Percentiles rank a stretch among this genome's conserved stretches.
These are phyloP conservation scores for Gymnopithys bicolor DNA, from an alignment of 2,797 vertebrate genomes.

Conservation along the genomic window DNA sequence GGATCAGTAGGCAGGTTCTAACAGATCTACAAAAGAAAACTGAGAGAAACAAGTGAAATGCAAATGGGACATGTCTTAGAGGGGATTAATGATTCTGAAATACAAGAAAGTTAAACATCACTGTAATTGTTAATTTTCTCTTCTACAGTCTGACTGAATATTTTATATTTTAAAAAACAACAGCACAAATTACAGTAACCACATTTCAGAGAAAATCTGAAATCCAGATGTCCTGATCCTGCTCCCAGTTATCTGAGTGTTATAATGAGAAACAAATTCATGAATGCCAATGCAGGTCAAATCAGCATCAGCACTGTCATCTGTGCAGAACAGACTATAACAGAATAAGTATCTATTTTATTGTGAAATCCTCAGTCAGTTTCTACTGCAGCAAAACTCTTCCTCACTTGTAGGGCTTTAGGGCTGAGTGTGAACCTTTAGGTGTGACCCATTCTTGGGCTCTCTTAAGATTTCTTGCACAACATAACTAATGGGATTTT, in stretches of 20 bases:
- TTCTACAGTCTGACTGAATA: not conserved
- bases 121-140: not conserved
- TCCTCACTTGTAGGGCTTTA: not conserved
- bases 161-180: not conserved
- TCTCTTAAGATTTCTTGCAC: not conserved
- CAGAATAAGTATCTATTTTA: not conserved
- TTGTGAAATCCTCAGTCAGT: not conserved
- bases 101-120: not conserved
- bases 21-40: not conserved
- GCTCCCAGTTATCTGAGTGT: not conserved
- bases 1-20: not conserved
- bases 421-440: not conserved
- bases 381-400: not conserved
- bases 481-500: not conserved
- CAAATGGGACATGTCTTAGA: not conserved
- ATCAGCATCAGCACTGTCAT: not conserved
- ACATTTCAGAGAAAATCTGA: not conserved
- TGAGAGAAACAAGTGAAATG: not conserved
- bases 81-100: not conserved
- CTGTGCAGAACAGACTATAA: not conserved
- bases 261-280: slow-evolving; percentile 12
- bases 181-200: not conserved
- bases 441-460: rapidly evolving
- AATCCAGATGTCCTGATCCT: slow-evolving; percentile 34
- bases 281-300: not conserved